Base-by-base conservation (phyloP, 2,888 invertebrate genomes). In the Syrista parreyssii region DNA sequence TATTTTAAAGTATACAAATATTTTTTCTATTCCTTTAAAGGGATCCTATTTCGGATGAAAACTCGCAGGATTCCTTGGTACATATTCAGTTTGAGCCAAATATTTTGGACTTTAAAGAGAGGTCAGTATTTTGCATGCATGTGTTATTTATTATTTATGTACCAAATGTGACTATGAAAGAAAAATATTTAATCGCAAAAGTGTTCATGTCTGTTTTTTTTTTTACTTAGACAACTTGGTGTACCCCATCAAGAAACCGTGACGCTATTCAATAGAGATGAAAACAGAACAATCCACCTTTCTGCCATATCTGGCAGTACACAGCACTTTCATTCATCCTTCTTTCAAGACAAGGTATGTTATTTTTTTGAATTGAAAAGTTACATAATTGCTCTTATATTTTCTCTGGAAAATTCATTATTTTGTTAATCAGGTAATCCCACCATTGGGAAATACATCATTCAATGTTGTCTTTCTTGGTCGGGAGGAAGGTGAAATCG, bases 381-480 rank as follows among this genome's bases (percentile, higher is more conserved):
- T 12, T 31, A 71, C 2, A 23, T 71, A 31, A 71, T 31, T 31
- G 15, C 32, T 30, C 2, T 30, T 15, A 31, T 33, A 33, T 9
- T 12, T 75, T 36, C 35, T 76, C 23, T 76, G 30, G 12, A 35
- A 35, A 32, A 34, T 12, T 15, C 1, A 11, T 23, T 80, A 74
- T 84, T 85, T 83, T 84, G 86, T 73, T 33, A 55, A 92, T 89
- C 92, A 98, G 97, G 94, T 95, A 91, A 95, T 99, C 91, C 96
- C 96, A 87, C 97, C 98, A 79, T 94, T 96, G 86, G 97, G 96
- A 82, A 98, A 98, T 92, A 98, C 99, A 82, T 96, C 97, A 82
- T 98, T 99, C 92, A 98, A 96, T 93, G 97, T 99, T 88, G 97
- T 98, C 84, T 99, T 98, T 93, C 94, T 99, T 87, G 98, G 98